These are phyloP conservation scores for Pyrocephalus nanus DNA, from an alignment of 2,797 vertebrate species.

Conservation along the genomic window DNA sequence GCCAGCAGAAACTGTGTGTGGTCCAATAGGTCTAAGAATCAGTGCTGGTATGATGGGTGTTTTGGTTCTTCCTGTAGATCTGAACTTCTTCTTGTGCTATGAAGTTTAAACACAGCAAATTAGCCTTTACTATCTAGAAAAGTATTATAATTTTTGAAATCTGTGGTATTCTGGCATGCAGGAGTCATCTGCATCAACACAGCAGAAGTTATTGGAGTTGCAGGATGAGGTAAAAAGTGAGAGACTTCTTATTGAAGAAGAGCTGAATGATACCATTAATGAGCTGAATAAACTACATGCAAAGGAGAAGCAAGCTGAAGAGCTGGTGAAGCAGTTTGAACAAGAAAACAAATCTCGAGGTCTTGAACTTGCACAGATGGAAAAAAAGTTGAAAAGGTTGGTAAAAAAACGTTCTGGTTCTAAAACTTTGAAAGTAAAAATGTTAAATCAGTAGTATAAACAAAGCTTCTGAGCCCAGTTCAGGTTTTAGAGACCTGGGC, in stretches of 20 bases:
- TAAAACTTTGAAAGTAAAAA: neutral
- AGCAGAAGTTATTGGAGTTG: conserved; percentile 77
- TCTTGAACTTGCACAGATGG: conserved; percentile 70
- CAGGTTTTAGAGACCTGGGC: neutral
- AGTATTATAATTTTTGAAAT: neutral
- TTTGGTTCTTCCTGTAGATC: neutral
- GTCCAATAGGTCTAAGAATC: neutral
- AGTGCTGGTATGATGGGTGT: neutral
- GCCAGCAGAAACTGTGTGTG: neutral
- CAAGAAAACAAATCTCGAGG: conserved; percentile 74
- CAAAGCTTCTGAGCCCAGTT: neutral
- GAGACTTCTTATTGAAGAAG: conserved; percentile 70
- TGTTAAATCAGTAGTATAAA: neutral
- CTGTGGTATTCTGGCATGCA: conserved; percentile 51
- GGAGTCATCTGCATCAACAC: conserved; percentile 80
- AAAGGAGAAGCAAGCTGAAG: conserved; percentile 78
- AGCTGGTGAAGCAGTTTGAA: conserved; percentile 74
- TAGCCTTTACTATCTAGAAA: neutral
- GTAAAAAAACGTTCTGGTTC: neutral
- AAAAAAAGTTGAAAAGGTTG: conserved; percentile 80
- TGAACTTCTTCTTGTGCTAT: neutral
- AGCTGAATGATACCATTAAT: conserved; percentile 84
- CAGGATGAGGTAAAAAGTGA: conserved; percentile 77
- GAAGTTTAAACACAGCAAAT: neutral
- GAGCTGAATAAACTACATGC: conserved; percentile 85